Evolutionary conservation across 2,888 invertebrate species (phyloP).

Genomic region (Aporophyla lueneburgensis): DNA sequence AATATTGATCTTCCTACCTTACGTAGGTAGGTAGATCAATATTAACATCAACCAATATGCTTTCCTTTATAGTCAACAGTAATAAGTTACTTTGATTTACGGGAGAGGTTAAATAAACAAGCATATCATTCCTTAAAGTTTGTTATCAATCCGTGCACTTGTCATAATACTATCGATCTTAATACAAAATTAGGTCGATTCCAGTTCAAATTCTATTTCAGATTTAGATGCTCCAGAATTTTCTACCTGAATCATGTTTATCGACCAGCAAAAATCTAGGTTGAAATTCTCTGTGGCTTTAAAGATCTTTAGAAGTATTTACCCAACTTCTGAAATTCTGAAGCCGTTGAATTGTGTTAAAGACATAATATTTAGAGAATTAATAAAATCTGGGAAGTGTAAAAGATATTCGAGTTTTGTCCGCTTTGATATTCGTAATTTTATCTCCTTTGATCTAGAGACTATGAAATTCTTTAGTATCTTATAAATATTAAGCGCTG

Average conservation of each 20-base stretch:
- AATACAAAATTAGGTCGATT: constrained; percentile 33
- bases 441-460: constrained; percentile 43
- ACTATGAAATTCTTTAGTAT: constrained; percentile 45
- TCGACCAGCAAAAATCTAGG: constrained; percentile 43
- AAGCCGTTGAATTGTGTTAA: constrained; percentile 18
- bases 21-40: no score
- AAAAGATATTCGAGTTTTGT: constrained; percentile 24
- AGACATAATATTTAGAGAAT: constrained; percentile 35
- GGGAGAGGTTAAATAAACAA: constrained; percentile 9
- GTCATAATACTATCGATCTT: constrained; percentile 21
- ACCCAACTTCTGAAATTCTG: constrained; percentile 10
- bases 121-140: constrained; percentile 21
- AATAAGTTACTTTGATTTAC: constrained; percentile 9
- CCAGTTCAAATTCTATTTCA: constrained; percentile 35
- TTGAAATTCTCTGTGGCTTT: constrained; percentile 26
- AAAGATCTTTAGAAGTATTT: constrained; percentile 34
- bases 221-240: constrained; percentile 27
- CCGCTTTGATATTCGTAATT: constrained; percentile 38
- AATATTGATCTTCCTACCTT: no score
- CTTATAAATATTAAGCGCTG: constrained; percentile 41
- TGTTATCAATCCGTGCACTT: constrained; percentile 11
- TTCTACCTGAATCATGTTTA: constrained; percentile 37
- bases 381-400: constrained; percentile 32
- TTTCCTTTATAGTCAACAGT: background rate
- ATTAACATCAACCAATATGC: no score